phyloP scores from a whole-genome alignment of 2,113 vertebrate genomes.

The Oreocharis arfaki region DNA sequence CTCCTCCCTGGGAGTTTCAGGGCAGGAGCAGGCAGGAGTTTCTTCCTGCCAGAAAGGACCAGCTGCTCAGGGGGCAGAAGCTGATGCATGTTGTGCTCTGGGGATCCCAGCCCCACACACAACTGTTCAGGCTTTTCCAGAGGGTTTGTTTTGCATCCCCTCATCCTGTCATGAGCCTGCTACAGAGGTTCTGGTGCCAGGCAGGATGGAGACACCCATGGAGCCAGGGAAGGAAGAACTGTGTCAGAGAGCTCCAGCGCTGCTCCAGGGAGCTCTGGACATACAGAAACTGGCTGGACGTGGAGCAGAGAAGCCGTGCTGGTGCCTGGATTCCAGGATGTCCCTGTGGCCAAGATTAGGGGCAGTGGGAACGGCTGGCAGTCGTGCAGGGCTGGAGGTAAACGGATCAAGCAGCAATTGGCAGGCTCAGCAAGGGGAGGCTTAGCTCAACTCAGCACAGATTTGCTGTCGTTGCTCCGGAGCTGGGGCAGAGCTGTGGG shows the following conservation, averaged over 20 bases:
- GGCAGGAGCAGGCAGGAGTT: background rate
- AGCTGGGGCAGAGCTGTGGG: background rate
- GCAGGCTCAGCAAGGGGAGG: conserved; percentile 67
- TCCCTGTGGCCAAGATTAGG: background rate
- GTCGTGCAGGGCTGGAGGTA: background rate
- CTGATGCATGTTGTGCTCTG: background rate
- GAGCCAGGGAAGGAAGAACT: background rate
- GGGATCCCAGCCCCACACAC: background rate
- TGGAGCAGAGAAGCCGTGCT: accelerated
- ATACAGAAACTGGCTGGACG: background rate
- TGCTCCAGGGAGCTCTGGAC: background rate
- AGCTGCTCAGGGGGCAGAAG: background rate
- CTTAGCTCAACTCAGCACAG: conserved; percentile 41
- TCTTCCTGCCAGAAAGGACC: background rate
- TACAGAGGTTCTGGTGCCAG: background rate
- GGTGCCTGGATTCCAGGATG: background rate
- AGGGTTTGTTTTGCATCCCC: background rate
- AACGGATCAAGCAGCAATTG: conserved; percentile 65
- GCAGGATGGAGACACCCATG: background rate
- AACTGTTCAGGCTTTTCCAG: background rate
- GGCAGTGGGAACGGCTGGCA: background rate
- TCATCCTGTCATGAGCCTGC: background rate
- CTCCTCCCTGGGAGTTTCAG: background rate
- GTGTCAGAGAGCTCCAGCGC: accelerated
- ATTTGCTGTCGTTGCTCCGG: background rate